These are phyloP conservation scores for Apis florea DNA, from an alignment of 1,140 invertebrate genomes.

Conservation along the genomic window DNA sequence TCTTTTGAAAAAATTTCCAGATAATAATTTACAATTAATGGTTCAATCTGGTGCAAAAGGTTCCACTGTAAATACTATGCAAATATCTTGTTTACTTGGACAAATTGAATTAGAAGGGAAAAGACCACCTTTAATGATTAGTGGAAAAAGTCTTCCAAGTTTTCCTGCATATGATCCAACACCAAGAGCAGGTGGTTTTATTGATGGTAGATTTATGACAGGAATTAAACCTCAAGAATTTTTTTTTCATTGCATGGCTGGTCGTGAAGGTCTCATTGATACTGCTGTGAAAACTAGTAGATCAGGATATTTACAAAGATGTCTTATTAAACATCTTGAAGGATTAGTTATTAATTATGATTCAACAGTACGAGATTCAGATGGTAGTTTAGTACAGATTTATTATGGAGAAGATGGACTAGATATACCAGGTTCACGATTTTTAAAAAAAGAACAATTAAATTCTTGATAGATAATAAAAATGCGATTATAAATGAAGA, in stretches of 20 bases:
- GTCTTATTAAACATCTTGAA: slow-evolving; percentile 98
- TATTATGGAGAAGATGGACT: slow-evolving; percentile 99
- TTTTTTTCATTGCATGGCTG: slow-evolving; percentile 99
- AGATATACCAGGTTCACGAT: slow-evolving; percentile 93
- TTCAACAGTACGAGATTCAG: slow-evolving; percentile 96
- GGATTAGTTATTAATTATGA: slow-evolving; percentile 95
- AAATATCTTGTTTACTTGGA: slow-evolving; percentile 97
- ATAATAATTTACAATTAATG: slow-evolving; percentile 98
- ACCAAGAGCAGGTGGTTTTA: slow-evolving; percentile 97
- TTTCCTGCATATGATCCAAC: slow-evolving; percentile 95
- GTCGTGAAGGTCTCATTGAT: slow-evolving; percentile 95
- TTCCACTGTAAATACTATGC: slow-evolving; percentile 97
- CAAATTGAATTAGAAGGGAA: slow-evolving; percentile 99
- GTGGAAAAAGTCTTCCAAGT: slow-evolving; percentile 95
- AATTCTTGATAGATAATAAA: slow-evolving; percentile 89
- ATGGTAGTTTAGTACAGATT: slow-evolving; percentile 95
- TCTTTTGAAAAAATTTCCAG: slow-evolving; percentile 92
- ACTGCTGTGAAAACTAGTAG: slow-evolving; percentile 96
- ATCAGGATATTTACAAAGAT: slow-evolving; percentile 98
- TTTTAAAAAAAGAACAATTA: slow-evolving; percentile 90
- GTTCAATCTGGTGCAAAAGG: slow-evolving; percentile 99
- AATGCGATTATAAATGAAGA: slow-evolving; percentile 84
- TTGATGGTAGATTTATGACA: slow-evolving; percentile 97
- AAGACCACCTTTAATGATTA: slow-evolving; percentile 96
- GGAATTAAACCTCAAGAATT: slow-evolving; percentile 97